A percentile compares a stretch with the other conserved stretches of the same genome.
Conservation (phyloP, 2,888 invertebrate genomes). For the Tachina lurida region DNA sequence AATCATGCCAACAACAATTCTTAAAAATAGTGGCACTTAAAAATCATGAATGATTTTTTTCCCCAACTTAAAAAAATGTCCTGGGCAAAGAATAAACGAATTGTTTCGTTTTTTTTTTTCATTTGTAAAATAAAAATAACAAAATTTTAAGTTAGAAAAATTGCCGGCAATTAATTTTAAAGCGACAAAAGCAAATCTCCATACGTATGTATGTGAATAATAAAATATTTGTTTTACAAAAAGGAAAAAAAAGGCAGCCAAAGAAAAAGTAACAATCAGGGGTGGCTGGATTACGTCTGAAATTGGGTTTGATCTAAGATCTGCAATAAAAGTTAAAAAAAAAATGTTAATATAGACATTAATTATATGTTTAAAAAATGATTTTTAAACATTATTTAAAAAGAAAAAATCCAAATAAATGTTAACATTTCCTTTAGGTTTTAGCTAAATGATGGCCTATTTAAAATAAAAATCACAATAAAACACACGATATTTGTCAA, state of each 20-base stretch:
- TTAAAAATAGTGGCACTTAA: slow-evolving; percentile 73
- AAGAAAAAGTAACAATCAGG: slow-evolving; percentile 13
- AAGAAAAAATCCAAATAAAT: slow-evolving; percentile 56
- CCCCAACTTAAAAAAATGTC: slow-evolving; percentile 29
- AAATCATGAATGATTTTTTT: slow-evolving; percentile 68
- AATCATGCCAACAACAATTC: slow-evolving; percentile 53
- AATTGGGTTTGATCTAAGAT: slow-evolving; percentile 69
- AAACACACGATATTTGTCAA: slow-evolving; percentile 44
- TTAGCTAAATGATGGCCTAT: slow-evolving; percentile 59
- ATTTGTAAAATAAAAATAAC: slow-evolving; percentile 30
- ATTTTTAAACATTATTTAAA: slow-evolving; percentile 68
- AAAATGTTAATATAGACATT: slow-evolving; percentile 75
- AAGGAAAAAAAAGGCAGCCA: slow-evolving; percentile 32
- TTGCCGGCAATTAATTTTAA: slow-evolving; percentile 81
- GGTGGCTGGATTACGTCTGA: slow-evolving; percentile 70
- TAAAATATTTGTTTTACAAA: slow-evolving; percentile 34
- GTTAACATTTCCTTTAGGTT: slow-evolving; percentile 36
- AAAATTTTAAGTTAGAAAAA: slow-evolving; percentile 80
- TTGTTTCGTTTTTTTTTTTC: slow-evolving; percentile 71
- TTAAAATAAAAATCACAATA: slow-evolving; percentile 59
- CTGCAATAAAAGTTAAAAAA: slow-evolving; percentile 54
- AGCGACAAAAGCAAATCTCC: slow-evolving; percentile 78
- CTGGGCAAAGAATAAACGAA: slow-evolving; percentile 27
- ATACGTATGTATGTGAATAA: slow-evolving; percentile 61
- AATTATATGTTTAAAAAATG: slow-evolving; percentile 74